Evolutionary conservation across 2,797 vertebrate genomes (phyloP).

Genomic region (Oryzias dopingdopingensis): DNA sequence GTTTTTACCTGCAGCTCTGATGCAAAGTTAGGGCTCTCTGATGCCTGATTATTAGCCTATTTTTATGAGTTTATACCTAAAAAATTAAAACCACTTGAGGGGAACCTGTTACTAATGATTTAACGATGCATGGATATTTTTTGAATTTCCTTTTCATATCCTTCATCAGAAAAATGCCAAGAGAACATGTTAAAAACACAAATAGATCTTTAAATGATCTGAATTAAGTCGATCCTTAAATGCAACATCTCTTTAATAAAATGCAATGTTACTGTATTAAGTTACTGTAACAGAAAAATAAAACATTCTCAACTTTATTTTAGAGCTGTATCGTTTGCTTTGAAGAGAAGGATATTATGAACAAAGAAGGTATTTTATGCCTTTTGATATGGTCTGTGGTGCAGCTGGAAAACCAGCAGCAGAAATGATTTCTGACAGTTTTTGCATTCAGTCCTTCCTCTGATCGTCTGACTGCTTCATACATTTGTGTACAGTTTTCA

Average conservation of each 20-base stretch:
- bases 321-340: conserved; percentile 24
- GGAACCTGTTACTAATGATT: too few species aligned
- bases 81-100: too few species aligned
- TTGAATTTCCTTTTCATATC: too few species aligned
- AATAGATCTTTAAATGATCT: background rate
- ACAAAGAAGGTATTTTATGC: conserved; percentile 20
- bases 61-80: too few species aligned
- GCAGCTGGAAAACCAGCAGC: conserved; percentile 5
- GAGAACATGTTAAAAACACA: background rate
- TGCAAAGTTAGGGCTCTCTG: background rate
- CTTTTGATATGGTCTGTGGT: background rate
- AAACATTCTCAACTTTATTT: too few species aligned
- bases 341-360: background rate
- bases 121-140: too few species aligned
- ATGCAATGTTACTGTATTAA: too few species aligned
- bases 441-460: conserved; percentile 4
- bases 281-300: too few species aligned
- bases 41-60: too few species aligned
- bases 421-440: conserved; percentile 34
- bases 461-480: conserved; percentile 7
- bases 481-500: background rate
- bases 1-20: conserved; percentile 10
- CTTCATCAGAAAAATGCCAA: background rate
- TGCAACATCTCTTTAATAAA: too few species aligned
- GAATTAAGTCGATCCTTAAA: too few species aligned